Base-by-base conservation (phyloP, 2,888 invertebrate species). In the Pammene fasciana region DNA sequence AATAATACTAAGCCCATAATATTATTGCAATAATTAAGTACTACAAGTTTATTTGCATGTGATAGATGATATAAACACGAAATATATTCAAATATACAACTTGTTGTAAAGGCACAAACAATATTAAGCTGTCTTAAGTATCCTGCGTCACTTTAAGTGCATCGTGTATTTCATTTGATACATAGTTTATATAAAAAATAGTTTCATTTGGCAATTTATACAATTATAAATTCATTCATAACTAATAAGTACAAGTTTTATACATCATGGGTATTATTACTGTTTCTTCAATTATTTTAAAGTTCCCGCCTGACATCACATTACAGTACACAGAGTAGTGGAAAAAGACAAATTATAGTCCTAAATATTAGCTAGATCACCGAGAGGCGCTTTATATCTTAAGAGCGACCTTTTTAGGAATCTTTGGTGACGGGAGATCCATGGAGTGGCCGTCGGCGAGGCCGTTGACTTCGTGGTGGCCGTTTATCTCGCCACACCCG, bases 381-480 rank as follows among this genome's bases (percentile, higher is more conserved):
- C 60, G 59, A 26, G 46, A 16, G 56, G 56, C 50, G 59, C 41
- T 78, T 83, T 86, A 90, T 76, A 84, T 90, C 82, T 91, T 91
- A 78, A 92, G 84, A 79, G 91, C 89, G 76, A 90, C 87, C 80
- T 90, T 84, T 76, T 83, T 92, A 82, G 87, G 86, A 80, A 90
- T 91, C 89, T 92, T 92, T 88, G 92, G 92, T 86, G 92, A 80
- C 75, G 82, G 83, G 84, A 89, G 84, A 87, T 86, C 86, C 79
- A 86, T 81, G 34, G 70, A 48, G 66, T 72, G 72, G 54, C 77
- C 77, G 64, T 78, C 57, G n/a, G 11, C 7, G 62, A 41, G 16
- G 18, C 10, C 38, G 26, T 26, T 41, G n/a, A 13, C 75, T 70
- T 68, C 68, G 67, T 75, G 77, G 0, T 75, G 75, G 68, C 82